phyloP scores from a whole-genome alignment of 1,140 invertebrate genomes.

The Ostrea denselamellosa region DNA sequence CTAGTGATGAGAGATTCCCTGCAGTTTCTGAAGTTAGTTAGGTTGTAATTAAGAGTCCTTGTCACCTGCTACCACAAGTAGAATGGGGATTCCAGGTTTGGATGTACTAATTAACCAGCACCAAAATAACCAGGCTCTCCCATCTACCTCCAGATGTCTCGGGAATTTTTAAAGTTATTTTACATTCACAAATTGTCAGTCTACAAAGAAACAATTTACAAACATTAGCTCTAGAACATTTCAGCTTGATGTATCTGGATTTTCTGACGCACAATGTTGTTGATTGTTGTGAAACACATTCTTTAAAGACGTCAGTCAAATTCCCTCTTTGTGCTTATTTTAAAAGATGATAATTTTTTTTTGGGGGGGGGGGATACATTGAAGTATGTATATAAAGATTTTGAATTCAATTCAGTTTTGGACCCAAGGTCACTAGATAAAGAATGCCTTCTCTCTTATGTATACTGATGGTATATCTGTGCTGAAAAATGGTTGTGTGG shows the following conservation, averaged over 20 bases:
- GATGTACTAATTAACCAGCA: constrained; percentile 20
- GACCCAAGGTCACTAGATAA: neutral
- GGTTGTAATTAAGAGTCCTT: neutral
- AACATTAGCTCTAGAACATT: neutral
- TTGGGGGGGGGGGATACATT: neutral
- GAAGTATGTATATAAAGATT: neutral
- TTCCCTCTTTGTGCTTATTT: neutral
- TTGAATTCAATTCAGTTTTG: neutral
- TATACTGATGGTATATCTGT: neutral
- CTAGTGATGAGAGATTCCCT: too few species aligned
- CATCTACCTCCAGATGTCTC: neutral
- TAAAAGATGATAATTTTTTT: neutral
- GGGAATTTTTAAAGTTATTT: neutral
- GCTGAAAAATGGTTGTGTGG: neutral
- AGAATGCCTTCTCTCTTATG: neutral
- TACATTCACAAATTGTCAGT: constrained; percentile 3
- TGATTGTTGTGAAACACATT: constrained; percentile 3
- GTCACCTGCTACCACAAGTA: neutral
- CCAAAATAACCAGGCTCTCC: neutral
- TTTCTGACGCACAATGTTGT: neutral
- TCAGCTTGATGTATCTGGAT: neutral
- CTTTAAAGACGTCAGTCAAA: constrained; percentile 27
- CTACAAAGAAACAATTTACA: constrained; percentile 12
- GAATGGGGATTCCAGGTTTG: too few species aligned
- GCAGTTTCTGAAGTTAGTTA: neutral